Conservation (phyloP, 2,888 invertebrate species). For the Dendrolimus houi region DNA sequence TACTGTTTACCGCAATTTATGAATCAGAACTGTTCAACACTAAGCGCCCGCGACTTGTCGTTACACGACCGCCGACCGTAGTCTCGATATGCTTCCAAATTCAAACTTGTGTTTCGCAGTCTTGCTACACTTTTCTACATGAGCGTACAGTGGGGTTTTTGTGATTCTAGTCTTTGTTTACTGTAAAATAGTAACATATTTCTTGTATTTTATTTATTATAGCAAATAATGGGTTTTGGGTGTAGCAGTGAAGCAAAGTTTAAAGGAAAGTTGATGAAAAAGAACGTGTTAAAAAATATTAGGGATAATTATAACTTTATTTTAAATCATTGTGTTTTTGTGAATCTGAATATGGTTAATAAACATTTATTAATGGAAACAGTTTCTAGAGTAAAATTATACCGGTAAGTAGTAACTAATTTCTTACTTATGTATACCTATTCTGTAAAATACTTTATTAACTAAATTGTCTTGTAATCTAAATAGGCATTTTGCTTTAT, state of each 20-base stretch:
- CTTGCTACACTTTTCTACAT: too few relatives aligned
- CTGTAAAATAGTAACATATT: background rate
- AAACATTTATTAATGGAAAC: slow-evolving; percentile 3
- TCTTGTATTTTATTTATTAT: too few relatives aligned
- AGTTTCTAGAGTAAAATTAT: background rate
- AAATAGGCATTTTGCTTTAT: too few relatives aligned
- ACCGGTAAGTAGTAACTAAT: background rate
- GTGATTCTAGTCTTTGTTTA: background rate
- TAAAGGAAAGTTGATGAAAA: background rate
- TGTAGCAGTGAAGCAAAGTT: slow-evolving; percentile 10
- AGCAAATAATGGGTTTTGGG: slow-evolving; percentile 13
- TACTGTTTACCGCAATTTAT: background rate
- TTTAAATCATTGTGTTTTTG: background rate
- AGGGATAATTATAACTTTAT: background rate
- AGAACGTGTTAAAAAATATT: background rate
- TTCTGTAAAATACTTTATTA: too few relatives aligned
- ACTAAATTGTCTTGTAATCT: too few relatives aligned
- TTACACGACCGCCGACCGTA: slow-evolving; percentile 26
- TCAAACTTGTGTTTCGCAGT: too few relatives aligned
- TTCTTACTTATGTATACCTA: background rate
- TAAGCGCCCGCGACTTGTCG: slow-evolving; percentile 30
- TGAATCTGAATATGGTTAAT: background rate
- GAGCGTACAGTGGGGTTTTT: too few relatives aligned
- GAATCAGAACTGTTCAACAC: slow-evolving; percentile 18
- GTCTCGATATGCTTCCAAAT: background rate